A percentile compares a stretch with the other conserved stretches of the same genome.
These are phyloP conservation scores for Dermolepida albohirtum DNA, from an alignment of 2,888 invertebrate species.

Conservation along the genomic window DNA sequence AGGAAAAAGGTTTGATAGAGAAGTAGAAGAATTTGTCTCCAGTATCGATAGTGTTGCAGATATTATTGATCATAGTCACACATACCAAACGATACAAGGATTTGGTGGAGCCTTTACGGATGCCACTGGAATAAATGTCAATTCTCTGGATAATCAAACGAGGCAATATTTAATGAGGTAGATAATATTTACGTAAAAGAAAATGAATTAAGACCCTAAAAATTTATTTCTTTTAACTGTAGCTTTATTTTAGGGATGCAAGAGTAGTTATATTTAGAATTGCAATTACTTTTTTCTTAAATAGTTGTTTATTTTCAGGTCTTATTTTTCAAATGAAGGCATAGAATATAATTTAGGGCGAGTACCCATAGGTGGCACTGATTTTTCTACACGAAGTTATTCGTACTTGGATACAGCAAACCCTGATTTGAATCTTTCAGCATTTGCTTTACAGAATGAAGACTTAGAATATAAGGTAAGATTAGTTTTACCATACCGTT, in stretches of 20 bases:
- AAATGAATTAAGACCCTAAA: no score
- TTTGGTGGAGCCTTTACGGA: slow-evolving; percentile 90
- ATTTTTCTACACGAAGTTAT: slow-evolving; percentile 86
- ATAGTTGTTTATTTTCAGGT: slow-evolving; percentile 66
- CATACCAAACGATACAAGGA: slow-evolving; percentile 79
- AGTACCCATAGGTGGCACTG: slow-evolving; percentile 86
- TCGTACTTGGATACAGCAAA: slow-evolving; percentile 75
- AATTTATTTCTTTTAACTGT: no score
- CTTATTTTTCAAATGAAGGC: slow-evolving; percentile 79
- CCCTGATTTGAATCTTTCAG: slow-evolving; percentile 68
- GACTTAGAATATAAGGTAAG: slow-evolving; percentile 77
- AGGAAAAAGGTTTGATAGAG: slow-evolving; percentile 67
- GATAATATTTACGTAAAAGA: slow-evolving; percentile 41
- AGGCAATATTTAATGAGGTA: slow-evolving; percentile 69
- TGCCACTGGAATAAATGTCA: slow-evolving; percentile 76
- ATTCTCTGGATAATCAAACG: slow-evolving; percentile 68
- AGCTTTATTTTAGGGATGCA: no score
- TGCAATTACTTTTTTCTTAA: neutral
- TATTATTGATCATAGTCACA: slow-evolving; percentile 42
- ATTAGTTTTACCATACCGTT: no score
- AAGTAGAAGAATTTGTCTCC: slow-evolving; percentile 50
- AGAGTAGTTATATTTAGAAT: no score
- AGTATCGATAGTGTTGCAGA: slow-evolving; percentile 9
- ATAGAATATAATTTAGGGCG: slow-evolving; percentile 83
- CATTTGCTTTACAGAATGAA: slow-evolving; percentile 76